Conservation (phyloP, 1,140 invertebrate genomes). For the Prorops nasuta region DNA sequence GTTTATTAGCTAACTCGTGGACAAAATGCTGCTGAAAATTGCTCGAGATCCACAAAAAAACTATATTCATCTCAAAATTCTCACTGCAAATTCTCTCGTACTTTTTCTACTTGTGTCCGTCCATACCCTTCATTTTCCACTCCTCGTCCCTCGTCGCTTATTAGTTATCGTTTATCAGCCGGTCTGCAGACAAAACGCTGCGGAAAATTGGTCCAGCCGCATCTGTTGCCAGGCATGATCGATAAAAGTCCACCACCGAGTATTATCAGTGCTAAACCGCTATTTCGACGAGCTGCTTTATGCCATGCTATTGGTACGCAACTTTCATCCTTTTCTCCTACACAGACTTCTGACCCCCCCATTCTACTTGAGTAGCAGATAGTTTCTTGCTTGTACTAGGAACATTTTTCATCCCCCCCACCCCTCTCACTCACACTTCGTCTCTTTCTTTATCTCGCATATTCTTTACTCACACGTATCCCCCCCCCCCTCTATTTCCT, state of each 20-base stretch:
- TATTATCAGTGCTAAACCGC: constrained; percentile 52
- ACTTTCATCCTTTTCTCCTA: constrained; percentile 34
- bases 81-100: too few relatives aligned
- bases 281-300: constrained; percentile 40
- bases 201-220: constrained; percentile 43
- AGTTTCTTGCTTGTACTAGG: constrained; percentile 6
- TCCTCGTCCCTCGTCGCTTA: constrained; percentile 24
- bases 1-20: too few relatives aligned
- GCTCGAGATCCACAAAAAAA: too few relatives aligned
- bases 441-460: constrained; percentile 7
- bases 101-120: too few relatives aligned
- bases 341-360: constrained; percentile 10
- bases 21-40: too few relatives aligned
- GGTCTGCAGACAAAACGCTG: constrained; percentile 34
- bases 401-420: neutral
- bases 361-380: too few relatives aligned
- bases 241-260: constrained; percentile 53
- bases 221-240: constrained; percentile 56
- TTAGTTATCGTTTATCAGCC: constrained; percentile 50
- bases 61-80: too few relatives aligned
- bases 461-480: constrained; percentile 16
- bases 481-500: constrained; percentile 9
- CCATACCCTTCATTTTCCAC: constrained; percentile 11
- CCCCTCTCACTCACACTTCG: constrained; percentile 7
- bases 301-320: too few relatives aligned